Percentiles rank a stretch among this genome's conserved stretches.
Conservation (phyloP, 1,140 invertebrate species). For the Drosophila orena region DNA sequence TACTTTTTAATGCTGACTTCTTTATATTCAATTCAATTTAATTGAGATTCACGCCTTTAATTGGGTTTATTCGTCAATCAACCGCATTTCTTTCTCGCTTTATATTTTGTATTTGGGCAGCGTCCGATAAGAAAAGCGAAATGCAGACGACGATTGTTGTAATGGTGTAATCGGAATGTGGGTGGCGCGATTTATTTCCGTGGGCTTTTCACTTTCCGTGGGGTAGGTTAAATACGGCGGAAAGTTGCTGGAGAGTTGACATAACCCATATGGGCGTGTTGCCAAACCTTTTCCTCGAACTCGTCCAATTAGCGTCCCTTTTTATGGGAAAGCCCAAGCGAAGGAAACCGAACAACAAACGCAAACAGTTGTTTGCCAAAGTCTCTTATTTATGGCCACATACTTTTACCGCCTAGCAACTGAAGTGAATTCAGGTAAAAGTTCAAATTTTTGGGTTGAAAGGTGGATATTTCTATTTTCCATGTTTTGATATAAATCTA, state of each 20-base stretch:
- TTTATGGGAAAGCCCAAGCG: constrained; percentile 3
- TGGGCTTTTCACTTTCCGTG: background rate
- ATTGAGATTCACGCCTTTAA: constrained; percentile 56
- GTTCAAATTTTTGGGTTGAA: background rate
- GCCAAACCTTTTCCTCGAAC: constrained; percentile 20
- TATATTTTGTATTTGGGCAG: constrained; percentile 16
- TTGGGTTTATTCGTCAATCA: constrained; percentile 67
- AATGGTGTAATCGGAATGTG: constrained; percentile 22
- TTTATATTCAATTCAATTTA: constrained; percentile 60
- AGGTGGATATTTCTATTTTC: too few species aligned
- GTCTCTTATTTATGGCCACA: constrained; percentile 37
- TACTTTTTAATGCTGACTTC: constrained; percentile 44
- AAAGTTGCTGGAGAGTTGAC: constrained; percentile 33
- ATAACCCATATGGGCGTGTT: constrained; percentile 24
- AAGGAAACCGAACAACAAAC: constrained; percentile 15
- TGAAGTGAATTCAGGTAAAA: constrained; percentile 10
- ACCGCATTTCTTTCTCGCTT: constrained; percentile 16
- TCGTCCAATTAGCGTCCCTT: constrained; percentile 32
- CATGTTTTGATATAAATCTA: too few species aligned
- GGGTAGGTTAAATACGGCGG: constrained; percentile 21
- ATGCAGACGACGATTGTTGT: constrained; percentile 9
- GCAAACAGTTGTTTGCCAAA: constrained; percentile 39
- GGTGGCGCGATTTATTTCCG: constrained; percentile 18
- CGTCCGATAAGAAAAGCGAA: constrained; percentile 44
- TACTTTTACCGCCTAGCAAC: constrained; percentile 26